Base-by-base conservation (phyloP, 2,113 vertebrate genomes). In the Ochotona princeps region DNA sequence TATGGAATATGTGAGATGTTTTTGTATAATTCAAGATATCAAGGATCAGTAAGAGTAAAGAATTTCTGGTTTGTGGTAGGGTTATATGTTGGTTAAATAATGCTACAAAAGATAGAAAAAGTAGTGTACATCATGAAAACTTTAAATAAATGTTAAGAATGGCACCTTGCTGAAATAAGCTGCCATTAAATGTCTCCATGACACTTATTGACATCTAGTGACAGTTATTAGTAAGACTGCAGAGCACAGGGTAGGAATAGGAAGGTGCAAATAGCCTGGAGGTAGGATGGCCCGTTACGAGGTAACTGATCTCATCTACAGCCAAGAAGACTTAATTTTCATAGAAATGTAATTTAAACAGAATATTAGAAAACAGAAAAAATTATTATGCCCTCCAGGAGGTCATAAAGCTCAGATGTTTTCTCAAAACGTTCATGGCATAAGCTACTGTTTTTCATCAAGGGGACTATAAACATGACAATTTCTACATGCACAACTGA, bases 401-500 rank as follows among this genome's bases (percentile, higher is more conserved):
- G 7, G 67, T 65, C 81, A 69, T 61, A 89, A 90, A 84, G 23
- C 70, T 96, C 60, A 84, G 30, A 81, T 38, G 10, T 94, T 92
- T 95, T 87, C 69, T 69, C 57, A 90, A 38, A 90, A 74, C 73
- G 93, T 86, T 47, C 73, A 8, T 66, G 73, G 38, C 63, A 78
- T 65, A 57, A 44, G 21, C 73, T 91, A 89, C 76, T 82, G 63
- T 70, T 90, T 88, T 96, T 92, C 79, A 83, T 90, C 89, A 95
- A 44, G 51, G 78, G 57, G 25, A 70, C 89, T 60, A 72, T 79
- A 92, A 92, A 92, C 30, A 81, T 93, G 93, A 78, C 79, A 90
- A 44, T 69, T 78, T 90, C 83, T 94, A 65, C n/a, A 86, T 47
- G 18, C 32, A 74, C 75, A 92, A 61, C 30, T 95, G 79, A 57